phyloP scores from a whole-genome alignment of 2,888 invertebrate species.

The Athalia cordata region DNA sequence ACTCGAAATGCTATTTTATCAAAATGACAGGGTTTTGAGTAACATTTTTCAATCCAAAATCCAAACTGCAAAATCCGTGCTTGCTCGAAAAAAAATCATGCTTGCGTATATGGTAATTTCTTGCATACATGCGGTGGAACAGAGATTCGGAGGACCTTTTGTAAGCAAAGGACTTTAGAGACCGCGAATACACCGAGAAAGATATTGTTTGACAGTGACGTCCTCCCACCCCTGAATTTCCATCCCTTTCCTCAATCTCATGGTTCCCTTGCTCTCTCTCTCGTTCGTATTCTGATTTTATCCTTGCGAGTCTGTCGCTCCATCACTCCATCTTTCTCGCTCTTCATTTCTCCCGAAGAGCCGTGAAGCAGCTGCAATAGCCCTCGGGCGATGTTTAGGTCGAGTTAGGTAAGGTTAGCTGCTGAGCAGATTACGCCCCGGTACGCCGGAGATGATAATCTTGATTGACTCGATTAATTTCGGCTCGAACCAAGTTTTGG shows the following conservation, averaged over 20 bases:
- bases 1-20: too few species aligned
- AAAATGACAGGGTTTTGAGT: not conserved
- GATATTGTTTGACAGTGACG: conserved; percentile 36
- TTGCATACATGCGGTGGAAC: not conserved
- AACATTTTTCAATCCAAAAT: not conserved
- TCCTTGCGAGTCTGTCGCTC: not conserved
- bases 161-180: conserved; percentile 22
- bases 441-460: conserved; percentile 42
- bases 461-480: conserved; percentile 46
- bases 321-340: not conserved
- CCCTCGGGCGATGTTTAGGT: conserved; percentile 27
- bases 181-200: conserved; percentile 5
- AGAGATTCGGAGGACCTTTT: not conserved
- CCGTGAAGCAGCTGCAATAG: conserved; percentile 30
- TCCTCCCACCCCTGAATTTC: not conserved
- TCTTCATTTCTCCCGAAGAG: not conserved
- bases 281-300: not conserved
- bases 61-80: not conserved
- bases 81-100: not conserved
- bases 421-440: conserved; percentile 42
- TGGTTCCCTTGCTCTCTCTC: not conserved
- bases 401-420: conserved; percentile 30
- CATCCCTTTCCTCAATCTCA: not conserved
- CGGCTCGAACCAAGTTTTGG: conserved; percentile 46
- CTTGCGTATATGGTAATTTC: not conserved